These are phyloP conservation scores for Drosophila merina DNA, from an alignment of 2,888 invertebrate genomes.

Conservation along the genomic window DNA sequence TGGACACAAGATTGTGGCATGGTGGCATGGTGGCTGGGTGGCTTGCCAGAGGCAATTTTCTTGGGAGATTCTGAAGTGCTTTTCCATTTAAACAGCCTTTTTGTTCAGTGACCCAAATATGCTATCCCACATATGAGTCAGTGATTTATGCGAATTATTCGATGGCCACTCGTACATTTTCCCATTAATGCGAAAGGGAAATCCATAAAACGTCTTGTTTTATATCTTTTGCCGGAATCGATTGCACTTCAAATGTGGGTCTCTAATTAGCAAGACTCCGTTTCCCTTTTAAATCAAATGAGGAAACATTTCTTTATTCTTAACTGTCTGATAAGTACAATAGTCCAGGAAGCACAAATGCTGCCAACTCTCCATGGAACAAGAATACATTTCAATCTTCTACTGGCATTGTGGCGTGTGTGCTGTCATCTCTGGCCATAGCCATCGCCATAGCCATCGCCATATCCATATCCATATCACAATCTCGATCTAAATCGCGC, in stretches of 20 bases:
- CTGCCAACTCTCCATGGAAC: constrained; percentile 15
- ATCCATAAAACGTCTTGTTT: constrained; percentile 28
- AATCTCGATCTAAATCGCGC: constrained; percentile 28
- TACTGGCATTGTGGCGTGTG: constrained; percentile 21
- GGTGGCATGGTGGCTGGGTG: constrained; percentile 10
- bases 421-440: constrained; percentile 36
- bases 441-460: constrained; percentile 49
- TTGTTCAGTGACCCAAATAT: constrained; percentile 62
- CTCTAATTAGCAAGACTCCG: constrained; percentile 13
- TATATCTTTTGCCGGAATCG: constrained; percentile 9
- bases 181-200: constrained; percentile 34
- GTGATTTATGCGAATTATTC: constrained; percentile 75
- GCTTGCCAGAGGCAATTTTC: constrained; percentile 28
- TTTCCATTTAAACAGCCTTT: constrained; percentile 62
- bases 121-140: constrained; percentile 23
- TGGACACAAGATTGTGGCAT: constrained; percentile 42
- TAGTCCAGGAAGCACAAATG: constrained; percentile 27
- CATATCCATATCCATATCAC: constrained; percentile 59
- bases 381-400: constrained; percentile 68
- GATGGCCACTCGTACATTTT: constrained; percentile 51
- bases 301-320: constrained; percentile 34
- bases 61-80: constrained; percentile 55
- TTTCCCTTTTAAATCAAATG: constrained; percentile 18
- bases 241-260: constrained; percentile 21
- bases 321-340: constrained; percentile 26